These are phyloP conservation scores for Rhopalosiphum maidis DNA, from an alignment of 1,140 invertebrate genomes.

Conservation along the genomic window DNA sequence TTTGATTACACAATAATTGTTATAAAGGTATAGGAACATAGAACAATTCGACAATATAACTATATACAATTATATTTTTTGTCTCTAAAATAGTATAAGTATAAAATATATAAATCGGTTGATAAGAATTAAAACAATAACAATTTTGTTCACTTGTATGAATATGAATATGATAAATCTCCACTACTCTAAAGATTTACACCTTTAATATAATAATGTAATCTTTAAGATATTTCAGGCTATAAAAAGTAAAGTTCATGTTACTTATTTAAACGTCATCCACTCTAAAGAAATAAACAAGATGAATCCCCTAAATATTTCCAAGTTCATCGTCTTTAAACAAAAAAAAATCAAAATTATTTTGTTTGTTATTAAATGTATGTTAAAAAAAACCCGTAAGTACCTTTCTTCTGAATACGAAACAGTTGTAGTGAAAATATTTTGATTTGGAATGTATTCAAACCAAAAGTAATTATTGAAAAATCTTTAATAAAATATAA, in stretches of 20 bases:
- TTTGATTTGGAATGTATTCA: neutral
- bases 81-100: neutral
- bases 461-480: neutral
- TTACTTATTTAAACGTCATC: too few relatives aligned
- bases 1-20: neutral
- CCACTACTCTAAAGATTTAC: too few relatives aligned
- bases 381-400: neutral
- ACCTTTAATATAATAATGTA: too few relatives aligned
- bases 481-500: neutral
- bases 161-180: too few relatives aligned
- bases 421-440: neutral
- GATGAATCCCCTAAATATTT: neutral
- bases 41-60: neutral
- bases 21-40: too few relatives aligned
- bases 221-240: too few relatives aligned
- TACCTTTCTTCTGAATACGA: neutral
- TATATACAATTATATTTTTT: neutral
- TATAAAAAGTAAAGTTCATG: too few relatives aligned
- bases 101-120: neutral
- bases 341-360: neutral
- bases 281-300: neutral
- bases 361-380: rapidly evolving
- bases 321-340: neutral
- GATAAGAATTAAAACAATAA: too few relatives aligned
- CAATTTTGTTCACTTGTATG: too few relatives aligned